Evolutionary conservation across 2,113 vertebrate species (phyloP).

Genomic region (Amphiprion percula): DNA sequence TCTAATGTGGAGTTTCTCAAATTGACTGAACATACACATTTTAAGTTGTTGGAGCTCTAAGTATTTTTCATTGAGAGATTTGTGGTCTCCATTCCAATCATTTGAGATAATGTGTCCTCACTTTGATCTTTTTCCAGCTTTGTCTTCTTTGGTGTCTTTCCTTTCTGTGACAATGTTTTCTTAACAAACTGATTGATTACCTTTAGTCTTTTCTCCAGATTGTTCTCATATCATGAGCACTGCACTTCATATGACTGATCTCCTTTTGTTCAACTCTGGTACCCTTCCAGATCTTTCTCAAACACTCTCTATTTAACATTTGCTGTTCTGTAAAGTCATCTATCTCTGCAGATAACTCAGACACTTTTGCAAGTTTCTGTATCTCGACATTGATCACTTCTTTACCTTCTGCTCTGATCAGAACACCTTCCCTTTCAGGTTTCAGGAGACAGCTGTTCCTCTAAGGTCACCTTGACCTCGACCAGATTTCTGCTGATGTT

Average conservation of each 20-base stretch:
- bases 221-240: constrained; percentile 52
- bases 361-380: background rate
- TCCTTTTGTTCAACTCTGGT: constrained; percentile 53
- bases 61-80: constrained; percentile 11
- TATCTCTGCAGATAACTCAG: background rate
- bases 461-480: background rate
- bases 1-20: constrained; percentile 27
- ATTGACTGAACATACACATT: constrained; percentile 33
- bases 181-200: constrained; percentile 40
- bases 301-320: constrained; percentile 15
- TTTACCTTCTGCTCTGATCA: background rate
- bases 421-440: background rate
- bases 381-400: background rate
- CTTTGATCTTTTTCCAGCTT: background rate
- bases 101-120: background rate
- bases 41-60: constrained; percentile 49
- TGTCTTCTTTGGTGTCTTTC: constrained; percentile 7
- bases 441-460: background rate
- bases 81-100: background rate
- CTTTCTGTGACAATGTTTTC: constrained; percentile 35
- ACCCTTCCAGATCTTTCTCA: constrained; percentile 61
- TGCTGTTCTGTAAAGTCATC: background rate
- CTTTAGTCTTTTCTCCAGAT: constrained; percentile 57
- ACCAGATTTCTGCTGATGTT: background rate
- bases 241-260: constrained; percentile 58